Base-by-base conservation (phyloP, 2,888 invertebrate genomes). In the Atrina japonica region DNA sequence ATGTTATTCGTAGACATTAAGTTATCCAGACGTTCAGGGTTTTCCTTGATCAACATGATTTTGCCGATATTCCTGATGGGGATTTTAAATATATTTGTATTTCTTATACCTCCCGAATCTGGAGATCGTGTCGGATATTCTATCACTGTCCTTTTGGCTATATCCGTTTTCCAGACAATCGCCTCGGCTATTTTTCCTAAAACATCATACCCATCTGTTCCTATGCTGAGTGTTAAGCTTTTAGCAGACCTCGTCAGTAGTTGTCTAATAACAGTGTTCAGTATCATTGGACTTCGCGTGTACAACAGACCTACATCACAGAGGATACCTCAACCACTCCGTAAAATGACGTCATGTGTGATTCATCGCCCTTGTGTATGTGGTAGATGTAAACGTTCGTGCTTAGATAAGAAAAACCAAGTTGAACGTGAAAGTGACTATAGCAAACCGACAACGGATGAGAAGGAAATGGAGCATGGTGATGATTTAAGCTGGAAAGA, bases 31-130 rank as follows among this genome's bases (percentile, higher is more conserved):
- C 35, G 35, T 7, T 35, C 35, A 35, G 35, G 11, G 11, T 59
- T 59, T n/a, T 59, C 41, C 27, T 18, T 59, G 2, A 43, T 59
- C 43, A 59, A 59, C 40, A 59, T 59, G 59, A 59, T 59, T 29
- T 43, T 59, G 16, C 59, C 59, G 3, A 45, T 59, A 25, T 27
- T 45, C 5, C n/a, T 29, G 18, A 59, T 59, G 25, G 59, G 59
- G 2, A 23, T 59, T n/a, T 29, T 59, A 16, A 59, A 59, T 18
- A 45, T 59, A 43, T 25, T 59, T 45, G 59, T 59, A 7, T 59
- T 59, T 25, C 23, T 59, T 21, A 27, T 59, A 25, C 59, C 59
- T 18, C 41, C 59, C 23, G 59, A 59, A 29, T 59, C 41, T 1
- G 59, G 59, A 16, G 59, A 59, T 6, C 11, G 59, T 7, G 29